Conservation (phyloP, 2,888 invertebrate genomes). For the Phorcus lineatus region DNA sequence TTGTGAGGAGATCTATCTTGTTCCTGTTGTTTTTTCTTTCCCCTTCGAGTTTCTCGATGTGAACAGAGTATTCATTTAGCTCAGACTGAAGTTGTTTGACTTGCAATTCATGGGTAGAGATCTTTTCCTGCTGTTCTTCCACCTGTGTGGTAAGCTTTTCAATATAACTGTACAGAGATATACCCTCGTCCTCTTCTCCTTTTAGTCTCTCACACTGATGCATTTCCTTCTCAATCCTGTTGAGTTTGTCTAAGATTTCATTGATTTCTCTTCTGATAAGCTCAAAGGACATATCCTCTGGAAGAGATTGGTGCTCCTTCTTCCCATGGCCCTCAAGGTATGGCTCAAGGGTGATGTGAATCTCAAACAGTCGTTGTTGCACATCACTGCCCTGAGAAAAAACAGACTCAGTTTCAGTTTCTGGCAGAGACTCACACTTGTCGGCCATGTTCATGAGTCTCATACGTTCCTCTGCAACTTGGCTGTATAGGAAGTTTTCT, state of each 20-base stretch:
- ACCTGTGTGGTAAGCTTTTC: constrained; percentile 10
- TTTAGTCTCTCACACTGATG: background rate
- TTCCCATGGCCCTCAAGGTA: constrained; percentile 14
- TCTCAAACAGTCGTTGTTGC: constrained; percentile 33
- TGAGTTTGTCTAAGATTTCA: constrained; percentile 11
- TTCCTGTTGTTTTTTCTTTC: constrained; percentile 41
- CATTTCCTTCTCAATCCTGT: constrained; percentile 1
- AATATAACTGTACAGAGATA: constrained; percentile 9
- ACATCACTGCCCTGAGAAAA: constrained; percentile 23
- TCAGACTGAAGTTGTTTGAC: constrained; percentile 35
- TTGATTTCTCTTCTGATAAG: constrained; percentile 32
- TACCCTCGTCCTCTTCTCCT: constrained; percentile 6
- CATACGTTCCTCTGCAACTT: constrained; percentile 32
- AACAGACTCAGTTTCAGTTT: constrained; percentile 9
- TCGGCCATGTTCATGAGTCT: constrained; percentile 29
- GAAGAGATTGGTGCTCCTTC: background rate
- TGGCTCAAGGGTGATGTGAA: constrained; percentile 37
- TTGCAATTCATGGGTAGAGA: background rate
- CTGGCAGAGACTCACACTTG: background rate
- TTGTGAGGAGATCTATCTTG: constrained; percentile 27
- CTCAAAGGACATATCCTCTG: constrained; percentile 38
- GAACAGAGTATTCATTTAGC: constrained; percentile 54
- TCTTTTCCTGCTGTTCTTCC: constrained; percentile 27
- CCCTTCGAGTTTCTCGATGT: constrained; percentile 54
- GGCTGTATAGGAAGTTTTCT: constrained; percentile 42